A percentile compares a stretch with the other conserved stretches of the same genome.
phyloP scores from a whole-genome alignment of 2,888 invertebrate genomes.

The Drosophila vallismaia region DNA sequence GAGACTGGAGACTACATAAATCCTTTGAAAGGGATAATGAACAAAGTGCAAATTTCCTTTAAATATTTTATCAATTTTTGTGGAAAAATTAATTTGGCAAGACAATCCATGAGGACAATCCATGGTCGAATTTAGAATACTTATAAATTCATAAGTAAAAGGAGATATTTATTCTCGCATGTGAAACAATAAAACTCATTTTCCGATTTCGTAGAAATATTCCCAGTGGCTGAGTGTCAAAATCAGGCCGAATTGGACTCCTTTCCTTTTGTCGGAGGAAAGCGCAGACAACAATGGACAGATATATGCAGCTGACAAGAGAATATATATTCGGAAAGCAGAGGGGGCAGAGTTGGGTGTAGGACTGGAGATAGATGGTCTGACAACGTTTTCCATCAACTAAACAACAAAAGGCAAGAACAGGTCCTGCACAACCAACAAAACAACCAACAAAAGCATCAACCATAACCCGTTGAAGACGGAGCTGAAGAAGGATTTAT shows the following conservation, averaged over 20 bases:
- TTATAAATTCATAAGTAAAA: too few species aligned
- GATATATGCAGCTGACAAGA: slow-evolving; percentile 39
- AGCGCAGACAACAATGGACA: slow-evolving; percentile 45
- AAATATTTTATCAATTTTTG: slow-evolving; percentile 25
- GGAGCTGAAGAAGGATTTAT: slow-evolving; percentile 31
- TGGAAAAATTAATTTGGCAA: slow-evolving; percentile 17
- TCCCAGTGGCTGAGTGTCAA: slow-evolving; percentile 36
- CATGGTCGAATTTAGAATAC: too few species aligned
- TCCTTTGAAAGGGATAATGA: slow-evolving; percentile 9
- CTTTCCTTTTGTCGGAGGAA: background rate
- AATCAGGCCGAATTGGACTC: slow-evolving; percentile 33
- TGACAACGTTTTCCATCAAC: slow-evolving; percentile 39
- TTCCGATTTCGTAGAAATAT: slow-evolving; percentile 17
- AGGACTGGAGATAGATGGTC: slow-evolving; percentile 8
- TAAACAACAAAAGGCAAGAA: slow-evolving; percentile 30
- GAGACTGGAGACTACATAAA: slow-evolving; percentile 24
- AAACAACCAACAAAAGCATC: slow-evolving; percentile 33
- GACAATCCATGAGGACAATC: too few species aligned
- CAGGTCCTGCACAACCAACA: slow-evolving; percentile 26
- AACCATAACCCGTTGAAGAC: slow-evolving; percentile 39
- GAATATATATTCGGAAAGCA: slow-evolving; percentile 16
- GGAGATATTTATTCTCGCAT: too few species aligned
- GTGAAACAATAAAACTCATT: slow-evolving; percentile 16
- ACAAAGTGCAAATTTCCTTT: slow-evolving; percentile 28
- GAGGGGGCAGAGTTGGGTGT: too few species aligned